Conservation (phyloP, 2,797 vertebrate genomes). For the Tachyglossus aculeatus region DNA sequence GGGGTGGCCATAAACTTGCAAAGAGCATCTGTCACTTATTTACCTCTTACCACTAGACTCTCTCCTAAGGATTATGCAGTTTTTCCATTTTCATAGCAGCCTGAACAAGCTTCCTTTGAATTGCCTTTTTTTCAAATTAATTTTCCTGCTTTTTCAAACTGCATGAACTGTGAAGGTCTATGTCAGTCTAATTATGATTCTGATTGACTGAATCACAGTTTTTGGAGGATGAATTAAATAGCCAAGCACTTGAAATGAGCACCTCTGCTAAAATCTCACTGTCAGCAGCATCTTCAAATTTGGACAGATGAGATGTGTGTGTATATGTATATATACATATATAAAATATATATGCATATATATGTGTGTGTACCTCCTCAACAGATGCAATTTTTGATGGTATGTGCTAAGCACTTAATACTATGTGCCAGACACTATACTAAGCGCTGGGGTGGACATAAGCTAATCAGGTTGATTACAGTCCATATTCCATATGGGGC, state of each 20-base stretch:
- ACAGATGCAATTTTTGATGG: not conserved
- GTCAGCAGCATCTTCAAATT: too few relatives aligned
- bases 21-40: constrained; percentile 36
- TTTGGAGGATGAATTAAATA: constrained; percentile 26
- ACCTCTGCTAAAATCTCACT: not conserved
- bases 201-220: constrained; percentile 6
- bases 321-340: not conserved
- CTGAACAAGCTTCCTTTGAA: constrained; percentile 27
- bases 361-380: not conserved
- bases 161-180: constrained; percentile 32
- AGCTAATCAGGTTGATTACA: too few relatives aligned
- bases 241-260: constrained; percentile 24
- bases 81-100: constrained; percentile 24
- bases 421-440: too few relatives aligned
- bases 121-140: constrained; percentile 31
- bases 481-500: too few relatives aligned
- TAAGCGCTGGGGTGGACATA: too few relatives aligned
- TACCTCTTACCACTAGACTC: constrained; percentile 17
- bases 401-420: too few relatives aligned
- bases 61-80: not conserved
- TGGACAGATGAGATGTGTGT: too few relatives aligned
- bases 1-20: constrained; percentile 43
- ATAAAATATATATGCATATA: not conserved
- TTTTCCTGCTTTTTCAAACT: constrained; percentile 37
- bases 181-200: constrained; percentile 34